Evolutionary conservation across 2,113 vertebrate species (phyloP).

Genomic region (Furnarius figulus): DNA sequence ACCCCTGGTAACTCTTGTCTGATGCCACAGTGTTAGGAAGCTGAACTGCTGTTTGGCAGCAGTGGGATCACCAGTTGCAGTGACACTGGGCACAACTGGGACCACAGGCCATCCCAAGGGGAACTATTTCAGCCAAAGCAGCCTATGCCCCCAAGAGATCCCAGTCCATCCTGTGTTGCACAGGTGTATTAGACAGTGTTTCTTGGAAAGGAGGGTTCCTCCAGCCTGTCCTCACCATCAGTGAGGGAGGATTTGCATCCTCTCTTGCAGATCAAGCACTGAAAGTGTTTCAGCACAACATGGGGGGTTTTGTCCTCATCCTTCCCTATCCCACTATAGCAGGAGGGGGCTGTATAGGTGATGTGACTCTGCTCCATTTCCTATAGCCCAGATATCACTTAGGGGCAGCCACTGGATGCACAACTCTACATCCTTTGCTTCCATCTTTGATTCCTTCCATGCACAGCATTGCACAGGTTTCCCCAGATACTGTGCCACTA

Average conservation of each 20-base stretch:
- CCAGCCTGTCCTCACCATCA: neutral
- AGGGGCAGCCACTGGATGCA: neutral
- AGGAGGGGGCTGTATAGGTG: neutral
- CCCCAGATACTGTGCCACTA: neutral
- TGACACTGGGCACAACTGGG: neutral
- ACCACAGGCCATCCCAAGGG: neutral
- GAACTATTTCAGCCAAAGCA: neutral
- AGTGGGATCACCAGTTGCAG: rapidly evolving
- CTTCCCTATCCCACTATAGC: neutral
- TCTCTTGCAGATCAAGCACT: neutral
- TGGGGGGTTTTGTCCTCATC: neutral
- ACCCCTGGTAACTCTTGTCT: neutral
- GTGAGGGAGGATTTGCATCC: neutral
- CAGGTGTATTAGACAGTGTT: neutral
- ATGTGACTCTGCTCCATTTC: neutral
- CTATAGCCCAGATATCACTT: neutral
- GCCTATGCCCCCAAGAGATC: neutral
- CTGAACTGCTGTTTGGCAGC: neutral
- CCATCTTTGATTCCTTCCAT: neutral
- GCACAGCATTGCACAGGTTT: neutral
- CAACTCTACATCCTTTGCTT: neutral
- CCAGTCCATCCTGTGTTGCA: neutral
- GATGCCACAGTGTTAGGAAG: neutral
- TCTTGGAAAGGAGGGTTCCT: neutral
- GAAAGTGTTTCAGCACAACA: rapidly evolving